Conservation (phyloP, 2,113 vertebrate species). For the Tupaia tana region DNA sequence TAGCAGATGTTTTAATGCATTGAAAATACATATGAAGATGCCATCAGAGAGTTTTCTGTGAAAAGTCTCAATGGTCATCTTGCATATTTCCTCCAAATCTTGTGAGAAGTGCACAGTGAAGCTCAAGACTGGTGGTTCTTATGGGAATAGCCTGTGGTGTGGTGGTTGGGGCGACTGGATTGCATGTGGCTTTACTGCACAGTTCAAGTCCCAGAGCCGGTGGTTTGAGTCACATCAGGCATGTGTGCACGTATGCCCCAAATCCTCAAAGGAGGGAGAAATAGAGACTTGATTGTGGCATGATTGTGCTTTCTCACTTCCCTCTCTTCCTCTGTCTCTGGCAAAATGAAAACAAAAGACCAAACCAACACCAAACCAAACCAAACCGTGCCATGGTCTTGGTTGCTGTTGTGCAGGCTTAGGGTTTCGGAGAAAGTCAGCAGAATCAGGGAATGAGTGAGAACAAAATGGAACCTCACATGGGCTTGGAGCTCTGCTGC, state of each 20-base stretch:
- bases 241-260: too few relatives aligned
- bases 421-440: background rate
- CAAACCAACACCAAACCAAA: too few relatives aligned
- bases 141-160: background rate
- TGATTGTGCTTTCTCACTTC: too few relatives aligned
- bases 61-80: background rate
- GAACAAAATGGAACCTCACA: background rate
- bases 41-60: background rate
- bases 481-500: background rate
- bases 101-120: background rate
- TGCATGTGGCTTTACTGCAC: too few relatives aligned
- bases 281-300: too few relatives aligned
- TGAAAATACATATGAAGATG: background rate
- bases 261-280: too few relatives aligned
- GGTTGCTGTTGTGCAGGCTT: background rate
- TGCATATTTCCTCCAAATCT: background rate
- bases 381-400: background rate
- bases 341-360: too few relatives aligned
- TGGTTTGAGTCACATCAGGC: too few relatives aligned
- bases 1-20: background rate
- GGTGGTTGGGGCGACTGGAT: too few relatives aligned
- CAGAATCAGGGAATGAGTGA: background rate
- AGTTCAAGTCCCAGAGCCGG: too few relatives aligned
- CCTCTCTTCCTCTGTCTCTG: too few relatives aligned
- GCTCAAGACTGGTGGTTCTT: background rate